Conservation (phyloP, 2,888 invertebrate genomes). For the Polymixis flavicincta region DNA sequence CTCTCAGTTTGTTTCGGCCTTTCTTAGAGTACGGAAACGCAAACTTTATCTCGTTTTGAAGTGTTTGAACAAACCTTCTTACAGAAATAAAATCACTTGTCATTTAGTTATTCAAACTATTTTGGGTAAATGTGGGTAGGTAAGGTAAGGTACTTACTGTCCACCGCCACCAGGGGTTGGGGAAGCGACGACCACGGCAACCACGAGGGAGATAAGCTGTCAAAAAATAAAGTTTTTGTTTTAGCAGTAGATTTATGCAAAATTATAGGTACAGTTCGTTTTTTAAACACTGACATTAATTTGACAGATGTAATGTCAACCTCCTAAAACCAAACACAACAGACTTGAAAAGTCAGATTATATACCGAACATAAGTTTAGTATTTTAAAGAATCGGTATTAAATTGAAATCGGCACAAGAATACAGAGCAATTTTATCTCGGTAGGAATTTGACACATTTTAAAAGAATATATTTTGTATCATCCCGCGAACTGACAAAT, state of each 20-base stretch:
- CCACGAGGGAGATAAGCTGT: conserved; percentile 83
- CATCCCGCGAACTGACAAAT: neutral
- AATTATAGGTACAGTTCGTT: no score
- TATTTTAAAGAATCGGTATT: neutral
- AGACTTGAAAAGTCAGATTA: no score
- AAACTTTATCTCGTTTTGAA: no score
- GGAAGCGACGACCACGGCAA: conserved; percentile 80
- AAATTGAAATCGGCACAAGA: conserved; percentile 1
- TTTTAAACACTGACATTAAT: no score
- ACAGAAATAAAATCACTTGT: no score
- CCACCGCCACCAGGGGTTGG: conserved; percentile 85
- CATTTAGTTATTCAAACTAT: neutral
- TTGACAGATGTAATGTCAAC: no score
- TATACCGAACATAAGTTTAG: neutral
- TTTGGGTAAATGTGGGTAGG: neutral
- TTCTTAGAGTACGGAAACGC: no score
- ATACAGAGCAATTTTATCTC: neutral
- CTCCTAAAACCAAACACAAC: no score
- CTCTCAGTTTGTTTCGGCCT: no score
- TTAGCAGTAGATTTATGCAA: neutral
- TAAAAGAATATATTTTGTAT: neutral
- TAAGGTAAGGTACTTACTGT: conserved; percentile 77
- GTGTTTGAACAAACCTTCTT: no score
- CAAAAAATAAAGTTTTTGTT: conserved; percentile 51
- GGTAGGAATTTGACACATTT: neutral